Evolutionary conservation across 2,888 invertebrate species (phyloP).

Genomic region (Trissolcus japonicus): DNA sequence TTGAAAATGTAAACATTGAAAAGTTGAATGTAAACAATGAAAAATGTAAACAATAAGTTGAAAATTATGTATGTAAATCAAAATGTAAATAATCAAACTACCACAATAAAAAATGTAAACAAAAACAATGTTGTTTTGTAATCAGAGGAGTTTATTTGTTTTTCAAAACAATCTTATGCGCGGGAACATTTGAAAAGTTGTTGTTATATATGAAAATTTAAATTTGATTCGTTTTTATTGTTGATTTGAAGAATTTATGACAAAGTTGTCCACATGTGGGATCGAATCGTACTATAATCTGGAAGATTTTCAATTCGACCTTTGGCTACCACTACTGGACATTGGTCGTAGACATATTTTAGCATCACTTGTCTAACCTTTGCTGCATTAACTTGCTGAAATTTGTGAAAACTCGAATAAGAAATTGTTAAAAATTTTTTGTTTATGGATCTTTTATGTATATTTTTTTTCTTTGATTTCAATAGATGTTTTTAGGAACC

Average conservation of each 20-base stretch:
- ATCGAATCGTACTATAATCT: slow-evolving; percentile 69
- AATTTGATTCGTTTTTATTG: too few species aligned
- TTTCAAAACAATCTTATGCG: too few species aligned
- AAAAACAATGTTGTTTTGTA: neutral
- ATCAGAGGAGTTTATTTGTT: too few species aligned
- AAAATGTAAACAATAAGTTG: neutral
- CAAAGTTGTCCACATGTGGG: slow-evolving; percentile 16
- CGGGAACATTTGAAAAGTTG: too few species aligned
- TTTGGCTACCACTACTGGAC: slow-evolving; percentile 63
- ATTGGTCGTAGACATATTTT: slow-evolving; percentile 15
- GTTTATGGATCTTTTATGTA: neutral
- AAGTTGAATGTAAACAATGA: neutral
- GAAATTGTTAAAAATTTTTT: too few species aligned
- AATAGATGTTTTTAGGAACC: neutral
- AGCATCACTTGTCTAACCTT: slow-evolving; percentile 5
- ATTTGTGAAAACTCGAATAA: neutral
- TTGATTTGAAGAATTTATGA: too few species aligned
- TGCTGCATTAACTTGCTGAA: slow-evolving; percentile 3
- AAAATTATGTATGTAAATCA: neutral
- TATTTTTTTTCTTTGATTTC: neutral
- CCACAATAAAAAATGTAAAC: too few species aligned
- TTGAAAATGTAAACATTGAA: too few species aligned
- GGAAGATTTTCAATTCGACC: slow-evolving; percentile 77
- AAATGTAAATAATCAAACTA: too few species aligned
- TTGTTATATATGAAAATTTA: too few species aligned